Base-by-base conservation (phyloP, 2,888 invertebrate genomes). In the Acanthosepion lycidas region DNA sequence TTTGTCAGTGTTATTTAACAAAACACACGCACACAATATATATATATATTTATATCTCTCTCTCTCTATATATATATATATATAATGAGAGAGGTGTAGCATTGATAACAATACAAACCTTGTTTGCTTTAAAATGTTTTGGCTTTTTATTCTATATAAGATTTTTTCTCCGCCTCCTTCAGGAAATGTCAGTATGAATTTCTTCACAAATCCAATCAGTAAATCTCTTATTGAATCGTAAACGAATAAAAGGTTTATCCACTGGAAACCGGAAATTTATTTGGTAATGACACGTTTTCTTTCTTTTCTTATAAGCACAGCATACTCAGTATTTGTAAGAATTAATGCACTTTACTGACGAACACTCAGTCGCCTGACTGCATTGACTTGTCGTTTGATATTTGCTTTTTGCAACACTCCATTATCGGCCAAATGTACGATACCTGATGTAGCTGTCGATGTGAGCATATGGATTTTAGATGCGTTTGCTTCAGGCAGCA, bases 211-310 rank as follows among this genome's bases (percentile, higher is more conserved):
- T 26, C 23, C 64, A 23, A 64, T 64, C 26, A 26, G 64, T 64
- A 64, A 26, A 64, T 64, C 23, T 64, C 26, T 64, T 23, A 64
- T 64, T 28, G 64, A 64, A 64, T 23, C 64, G 26, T 64, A 26
- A 64, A 64, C 28, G 64, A 64, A 64, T 64, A 26, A 64, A 64
- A 64, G 64, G 64, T 64, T 64, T 26, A 64, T 64, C 64, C 26
- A 64, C 64, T 64, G 64, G 64, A 64, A 64, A 64, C 64, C 64
- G 64, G 64, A 64, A 64, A 64, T 64, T 64, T 64, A 64, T 64
- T 64, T 64, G 64, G 64, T 64, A 64, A 64, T 64, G 64, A 64
- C 64, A 64, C 64, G 3, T 4, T 64, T 28, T 42, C 42, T 42
- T 64, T 23, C 6, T 28, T 64, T 28, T 23, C 64, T 26, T 26